Percentiles rank a stretch among this genome's conserved stretches.
Conservation (phyloP, 2,113 vertebrate species). For the Australoheros scitulus region DNA sequence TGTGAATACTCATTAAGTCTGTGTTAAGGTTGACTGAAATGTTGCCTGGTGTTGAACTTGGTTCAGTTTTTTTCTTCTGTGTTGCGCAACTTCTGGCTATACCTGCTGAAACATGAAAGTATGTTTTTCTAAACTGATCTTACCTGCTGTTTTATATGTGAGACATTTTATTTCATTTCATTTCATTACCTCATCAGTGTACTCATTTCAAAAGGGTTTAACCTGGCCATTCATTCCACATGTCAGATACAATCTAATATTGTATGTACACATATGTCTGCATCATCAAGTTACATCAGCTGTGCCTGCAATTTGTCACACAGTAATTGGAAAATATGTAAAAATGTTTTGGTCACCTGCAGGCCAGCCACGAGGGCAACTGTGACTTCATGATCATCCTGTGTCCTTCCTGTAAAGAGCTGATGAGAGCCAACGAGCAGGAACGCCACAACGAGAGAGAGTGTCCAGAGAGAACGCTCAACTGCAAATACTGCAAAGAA, state of each 20-base stretch:
- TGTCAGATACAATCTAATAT: neutral
- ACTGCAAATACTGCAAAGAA: conserved; percentile 85
- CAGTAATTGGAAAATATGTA: neutral
- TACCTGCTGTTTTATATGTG: neutral
- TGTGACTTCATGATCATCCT: conserved; percentile 84
- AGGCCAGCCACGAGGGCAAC: conserved; percentile 81
- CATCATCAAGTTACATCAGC: neutral
- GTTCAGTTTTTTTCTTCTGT: neutral
- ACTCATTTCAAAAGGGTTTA: neutral
- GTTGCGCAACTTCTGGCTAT: neutral
- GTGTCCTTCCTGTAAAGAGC: conserved; percentile 82
- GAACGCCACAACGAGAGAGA: conserved; percentile 84
- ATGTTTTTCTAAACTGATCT: neutral
- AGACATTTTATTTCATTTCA: neutral
- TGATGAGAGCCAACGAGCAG: conserved; percentile 83
- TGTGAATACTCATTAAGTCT: neutral
- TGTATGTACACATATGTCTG: neutral
- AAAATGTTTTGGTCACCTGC: neutral
- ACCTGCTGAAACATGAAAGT: neutral
- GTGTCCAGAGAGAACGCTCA: conserved; percentile 84
- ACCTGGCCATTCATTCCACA: neutral
- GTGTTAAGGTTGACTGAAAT: neutral
- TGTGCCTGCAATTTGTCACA: neutral
- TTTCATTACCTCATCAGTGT: neutral
- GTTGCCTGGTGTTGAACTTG: neutral